Evolutionary conservation across 37 sponge, comb jelly and placozoan species (phyloP).

Genomic region (Halichondria panicea): DNA sequence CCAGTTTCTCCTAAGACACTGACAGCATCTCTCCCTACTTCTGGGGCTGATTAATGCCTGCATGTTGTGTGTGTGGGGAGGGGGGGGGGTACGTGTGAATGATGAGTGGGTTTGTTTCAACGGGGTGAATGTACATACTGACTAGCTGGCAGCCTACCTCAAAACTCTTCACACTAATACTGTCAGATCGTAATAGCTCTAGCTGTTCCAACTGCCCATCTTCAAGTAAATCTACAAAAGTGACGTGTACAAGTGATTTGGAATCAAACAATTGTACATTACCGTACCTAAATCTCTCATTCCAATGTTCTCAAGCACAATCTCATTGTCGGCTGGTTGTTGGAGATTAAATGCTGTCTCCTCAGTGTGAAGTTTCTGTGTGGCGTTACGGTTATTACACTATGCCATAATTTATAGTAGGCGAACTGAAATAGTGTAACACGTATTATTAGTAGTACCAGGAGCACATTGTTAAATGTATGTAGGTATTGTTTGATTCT

Average conservation of each 20-base stretch:
- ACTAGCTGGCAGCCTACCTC: conserved; percentile 2
- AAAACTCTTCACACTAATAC: conserved; percentile 35
- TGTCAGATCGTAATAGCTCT: conserved; percentile 46
- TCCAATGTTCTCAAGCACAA: conserved; percentile 21
- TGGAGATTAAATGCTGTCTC: not conserved
- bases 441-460: too few relatives aligned
- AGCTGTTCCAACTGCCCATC: conserved; percentile 30
- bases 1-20: not conserved
- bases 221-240: conserved; percentile 15
- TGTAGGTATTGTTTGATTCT: too few relatives aligned
- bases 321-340: not conserved
- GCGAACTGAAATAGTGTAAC: too few relatives aligned
- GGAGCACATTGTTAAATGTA: too few relatives aligned
- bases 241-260: not conserved
- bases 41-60: not conserved
- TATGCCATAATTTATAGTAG: too few relatives aligned
- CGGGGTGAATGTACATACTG: not conserved
- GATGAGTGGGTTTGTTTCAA: not conserved
- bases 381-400: too few relatives aligned
- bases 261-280: not conserved
- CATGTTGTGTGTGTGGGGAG: not conserved
- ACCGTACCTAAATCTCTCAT: conserved; percentile 40
- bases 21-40: not conserved
- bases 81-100: not conserved
- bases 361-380: conserved; percentile 24